These are phyloP conservation scores for Troides oblongomaculatus DNA, from an alignment of 2,888 invertebrate genomes.

Conservation along the genomic window DNA sequence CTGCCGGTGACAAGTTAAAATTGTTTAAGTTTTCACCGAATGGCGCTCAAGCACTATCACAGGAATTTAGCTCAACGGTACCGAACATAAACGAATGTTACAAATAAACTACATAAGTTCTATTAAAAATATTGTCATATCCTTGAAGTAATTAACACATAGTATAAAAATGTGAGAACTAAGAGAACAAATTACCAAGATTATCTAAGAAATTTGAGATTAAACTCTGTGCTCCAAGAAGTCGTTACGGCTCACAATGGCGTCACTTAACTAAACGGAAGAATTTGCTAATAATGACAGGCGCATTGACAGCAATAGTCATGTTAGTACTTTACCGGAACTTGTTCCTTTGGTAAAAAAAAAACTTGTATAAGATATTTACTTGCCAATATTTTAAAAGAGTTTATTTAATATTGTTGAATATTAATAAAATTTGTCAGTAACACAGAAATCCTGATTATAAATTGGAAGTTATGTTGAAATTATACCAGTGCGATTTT, in stretches of 20 bases:
- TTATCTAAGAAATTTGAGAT: slow-evolving; percentile 85
- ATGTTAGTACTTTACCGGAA: slow-evolving; percentile 28
- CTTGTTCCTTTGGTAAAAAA: not conserved
- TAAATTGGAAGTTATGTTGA: slow-evolving; percentile 22
- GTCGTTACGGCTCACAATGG: slow-evolving; percentile 93
- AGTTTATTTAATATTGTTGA: not conserved
- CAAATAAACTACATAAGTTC: slow-evolving; percentile 62
- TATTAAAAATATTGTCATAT: slow-evolving; percentile 70
- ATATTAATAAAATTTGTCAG: not conserved
- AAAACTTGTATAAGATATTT: not conserved
- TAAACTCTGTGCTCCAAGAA: slow-evolving; percentile 81
- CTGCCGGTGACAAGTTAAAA: slow-evolving; percentile 42
- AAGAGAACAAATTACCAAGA: slow-evolving; percentile 74
- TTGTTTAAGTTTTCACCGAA: slow-evolving; percentile 71
- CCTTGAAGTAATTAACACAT: slow-evolving; percentile 65
- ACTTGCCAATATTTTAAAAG: not conserved
- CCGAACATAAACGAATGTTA: slow-evolving; percentile 78
- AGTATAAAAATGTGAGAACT: slow-evolving; percentile 58
- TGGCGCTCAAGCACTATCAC: slow-evolving; percentile 84
- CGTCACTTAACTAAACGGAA: slow-evolving; percentile 83
- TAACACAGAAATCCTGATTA: not conserved
- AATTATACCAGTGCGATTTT: slow-evolving; percentile 45
- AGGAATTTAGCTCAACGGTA: slow-evolving; percentile 84
- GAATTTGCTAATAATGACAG: slow-evolving; percentile 45
- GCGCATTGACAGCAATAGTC: slow-evolving; percentile 54